Conservation (phyloP, 2,888 invertebrate genomes). For the Sphaerophoria taeniata region DNA sequence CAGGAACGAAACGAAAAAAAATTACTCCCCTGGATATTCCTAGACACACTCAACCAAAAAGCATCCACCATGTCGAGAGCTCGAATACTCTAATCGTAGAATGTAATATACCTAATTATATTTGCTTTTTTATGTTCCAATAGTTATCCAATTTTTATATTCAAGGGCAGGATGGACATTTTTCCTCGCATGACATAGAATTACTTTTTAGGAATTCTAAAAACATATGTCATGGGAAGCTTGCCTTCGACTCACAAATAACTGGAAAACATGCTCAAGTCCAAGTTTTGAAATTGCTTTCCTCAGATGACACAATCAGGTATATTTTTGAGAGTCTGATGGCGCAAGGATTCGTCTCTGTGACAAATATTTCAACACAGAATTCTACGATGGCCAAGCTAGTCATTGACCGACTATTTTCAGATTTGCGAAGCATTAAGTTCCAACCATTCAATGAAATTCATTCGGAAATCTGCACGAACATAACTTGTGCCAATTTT, state of each 20-base stretch:
- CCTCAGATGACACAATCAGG: slow-evolving; percentile 79
- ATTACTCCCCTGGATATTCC: slow-evolving; percentile 84
- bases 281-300: slow-evolving; percentile 31
- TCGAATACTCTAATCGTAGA: slow-evolving; percentile 80
- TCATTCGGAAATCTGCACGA: slow-evolving; percentile 49
- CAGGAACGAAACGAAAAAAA: slow-evolving; percentile 84
- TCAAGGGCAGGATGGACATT: slow-evolving; percentile 85
- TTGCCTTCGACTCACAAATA: background rate
- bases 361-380: slow-evolving; percentile 74
- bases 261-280: slow-evolving; percentile 9
- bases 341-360: slow-evolving; percentile 75
- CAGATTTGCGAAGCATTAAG: background rate
- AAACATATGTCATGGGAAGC: background rate
- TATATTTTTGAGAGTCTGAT: slow-evolving; percentile 81
- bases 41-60: slow-evolving; percentile 80
- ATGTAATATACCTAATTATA: slow-evolving; percentile 82
- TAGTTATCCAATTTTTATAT: slow-evolving; percentile 19
- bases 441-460: slow-evolving; percentile 45
- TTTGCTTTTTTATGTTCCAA: background rate
- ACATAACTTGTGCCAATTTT: slow-evolving; percentile 33
- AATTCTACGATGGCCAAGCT: slow-evolving; percentile 45
- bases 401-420: slow-evolving; percentile 40
- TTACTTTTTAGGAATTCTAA: slow-evolving; percentile 11
- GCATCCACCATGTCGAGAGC: slow-evolving; percentile 75
- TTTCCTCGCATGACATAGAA: slow-evolving; percentile 76